Base-by-base conservation (phyloP, 2,888 invertebrate species). In the Melitaea athalia region DNA sequence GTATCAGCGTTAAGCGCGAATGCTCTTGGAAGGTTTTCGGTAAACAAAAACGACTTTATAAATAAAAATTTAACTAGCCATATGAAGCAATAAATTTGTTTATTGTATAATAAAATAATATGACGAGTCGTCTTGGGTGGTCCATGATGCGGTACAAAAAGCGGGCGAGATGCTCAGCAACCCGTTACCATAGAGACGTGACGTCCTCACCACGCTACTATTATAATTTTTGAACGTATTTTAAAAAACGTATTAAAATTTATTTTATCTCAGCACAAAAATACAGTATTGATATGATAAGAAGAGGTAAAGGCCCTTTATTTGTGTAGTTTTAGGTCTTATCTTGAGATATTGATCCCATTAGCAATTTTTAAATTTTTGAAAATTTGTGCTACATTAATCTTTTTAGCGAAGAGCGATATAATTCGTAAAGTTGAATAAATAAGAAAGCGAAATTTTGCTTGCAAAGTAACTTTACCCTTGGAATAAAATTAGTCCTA, bases 31-130 rank as follows among this genome's bases (percentile, higher is more conserved):
- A 84, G 81, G 83, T 85, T 81, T 84, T 82, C 79, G 72, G 80
- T 77, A 81, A 85, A 89, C 86, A 88, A 88, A 87, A 87, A 78
- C 24, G 24, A 85, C 84, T 86, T 90, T 88, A 89, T 88, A 90
- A 91, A 91, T 89, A 91, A 89, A 91, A 89, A 87, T 86, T 89
- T 87, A 90, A 89, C 91, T 87, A 91, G 85, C 85, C 91, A 88
- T 91, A 89, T 91, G 88, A 86, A 87, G 91, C 87, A 90, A 91
- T 92, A 92, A 92, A 92, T 92, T 90, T 90, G 88, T 92, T 92
- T 91, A 92, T 91, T 87, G 89, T 91, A 91, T 88, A 91, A 92
- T 92, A 92, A 92, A 92, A 91, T 92, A 91, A 92, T 91, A 87
- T 87, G 85, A 87, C 86, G 81, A 83, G 84, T 81, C 91, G 84